phyloP scores from a whole-genome alignment of 2,113 vertebrate species.

The Hydrochoerus hydrochaeris region DNA sequence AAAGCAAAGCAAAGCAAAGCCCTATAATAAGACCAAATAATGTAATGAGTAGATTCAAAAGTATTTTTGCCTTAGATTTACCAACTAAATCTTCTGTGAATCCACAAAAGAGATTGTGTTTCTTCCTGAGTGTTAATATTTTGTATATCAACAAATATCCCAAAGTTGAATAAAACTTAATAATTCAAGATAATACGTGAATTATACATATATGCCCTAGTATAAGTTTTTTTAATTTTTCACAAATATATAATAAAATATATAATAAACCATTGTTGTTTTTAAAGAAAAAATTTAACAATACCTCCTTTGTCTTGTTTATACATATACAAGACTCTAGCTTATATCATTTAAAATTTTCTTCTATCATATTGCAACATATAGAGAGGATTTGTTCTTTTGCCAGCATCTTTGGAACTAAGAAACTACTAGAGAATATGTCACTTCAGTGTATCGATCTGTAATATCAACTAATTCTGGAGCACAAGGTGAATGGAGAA shows the following conservation, averaged over 20 bases:
- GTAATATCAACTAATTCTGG: background rate
- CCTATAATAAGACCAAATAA: conserved; percentile 85
- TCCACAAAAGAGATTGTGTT: conserved; percentile 85
- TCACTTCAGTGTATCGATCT: background rate
- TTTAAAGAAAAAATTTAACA: conserved; percentile 79
- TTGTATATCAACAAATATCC: conserved; percentile 85
- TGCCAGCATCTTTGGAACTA: conserved; percentile 80
- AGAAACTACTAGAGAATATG: conserved; percentile 69
- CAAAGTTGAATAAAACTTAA: conserved; percentile 85
- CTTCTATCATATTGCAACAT: conserved; percentile 71
- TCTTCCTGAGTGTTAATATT: conserved; percentile 85
- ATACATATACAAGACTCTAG: conserved; percentile 71
- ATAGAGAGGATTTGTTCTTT: conserved; percentile 57
- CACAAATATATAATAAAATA: conserved; percentile 89
- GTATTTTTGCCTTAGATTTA: conserved; percentile 84
- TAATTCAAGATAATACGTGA: conserved; percentile 86
- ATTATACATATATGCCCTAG: conserved; percentile 82
- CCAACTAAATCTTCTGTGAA: conserved; percentile 83
- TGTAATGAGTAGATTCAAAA: conserved; percentile 86
- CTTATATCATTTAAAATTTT: conserved; percentile 66
- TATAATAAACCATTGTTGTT: conserved; percentile 78
- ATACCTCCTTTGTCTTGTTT: conserved; percentile 64
- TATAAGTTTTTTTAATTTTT: conserved; percentile 92
- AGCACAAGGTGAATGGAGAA: background rate
- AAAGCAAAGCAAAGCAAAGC: conserved; percentile 13